These are phyloP conservation scores for Drosophila vallismaia DNA, from an alignment of 2,888 invertebrate genomes.

Conservation along the genomic window DNA sequence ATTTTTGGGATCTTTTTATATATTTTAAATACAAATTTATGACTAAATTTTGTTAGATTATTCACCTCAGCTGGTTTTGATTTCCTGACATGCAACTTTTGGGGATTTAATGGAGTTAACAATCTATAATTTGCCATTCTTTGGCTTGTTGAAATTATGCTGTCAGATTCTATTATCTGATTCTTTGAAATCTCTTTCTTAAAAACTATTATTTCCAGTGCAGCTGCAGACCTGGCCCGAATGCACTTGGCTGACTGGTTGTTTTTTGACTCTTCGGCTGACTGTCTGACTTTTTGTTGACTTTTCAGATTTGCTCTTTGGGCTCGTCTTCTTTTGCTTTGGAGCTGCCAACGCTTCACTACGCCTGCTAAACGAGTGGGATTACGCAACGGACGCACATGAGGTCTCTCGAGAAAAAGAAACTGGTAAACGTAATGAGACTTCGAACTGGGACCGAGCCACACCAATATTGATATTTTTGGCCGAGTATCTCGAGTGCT, in stretches of 20 bases:
- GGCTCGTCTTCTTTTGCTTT: conserved; percentile 48
- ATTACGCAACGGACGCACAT: conserved; percentile 79
- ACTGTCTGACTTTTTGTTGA: conserved; percentile 63
- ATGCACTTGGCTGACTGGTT: conserved; percentile 67
- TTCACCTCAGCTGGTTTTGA: not conserved
- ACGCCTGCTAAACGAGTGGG: conserved; percentile 73
- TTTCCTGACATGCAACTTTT: not conserved
- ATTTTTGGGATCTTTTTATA: not conserved
- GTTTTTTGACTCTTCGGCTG: too few species aligned
- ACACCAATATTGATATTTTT: conserved; percentile 73
- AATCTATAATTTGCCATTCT: not conserved
- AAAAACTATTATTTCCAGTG: not conserved
- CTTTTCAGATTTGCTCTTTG: conserved; percentile 68
- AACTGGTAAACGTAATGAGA: conserved; percentile 67
- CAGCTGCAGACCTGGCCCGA: conserved; percentile 43
- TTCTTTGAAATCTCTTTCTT: not conserved
- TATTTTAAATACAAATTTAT: not conserved
- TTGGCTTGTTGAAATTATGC: not conserved
- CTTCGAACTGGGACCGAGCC: conserved; percentile 32
- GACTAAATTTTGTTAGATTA: not conserved
- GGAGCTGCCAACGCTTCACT: conserved; percentile 61
- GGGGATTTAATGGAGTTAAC: not conserved
- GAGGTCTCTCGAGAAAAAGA: conserved; percentile 44
- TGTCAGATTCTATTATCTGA: not conserved
- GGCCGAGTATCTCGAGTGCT: conserved; percentile 56